Base-by-base conservation (phyloP, 2,113 vertebrate genomes). In the Pica pica region DNA sequence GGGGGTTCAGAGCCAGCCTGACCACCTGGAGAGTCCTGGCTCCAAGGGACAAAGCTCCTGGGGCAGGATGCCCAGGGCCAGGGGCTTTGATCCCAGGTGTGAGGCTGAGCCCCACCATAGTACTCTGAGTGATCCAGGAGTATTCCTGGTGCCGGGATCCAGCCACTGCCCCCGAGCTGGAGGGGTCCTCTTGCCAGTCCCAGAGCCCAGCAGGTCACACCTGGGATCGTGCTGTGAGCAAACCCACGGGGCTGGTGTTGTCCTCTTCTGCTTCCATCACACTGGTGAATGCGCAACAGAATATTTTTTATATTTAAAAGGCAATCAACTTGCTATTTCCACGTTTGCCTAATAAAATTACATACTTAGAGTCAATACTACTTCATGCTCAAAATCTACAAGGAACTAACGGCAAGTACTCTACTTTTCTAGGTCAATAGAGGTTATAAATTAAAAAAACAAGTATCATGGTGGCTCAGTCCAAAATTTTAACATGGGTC, bases 301-400 rank as follows among this genome's bases (percentile, higher is more conserved):
- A 53, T 63, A 13, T 28, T 35, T 53, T 55, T 71, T 69, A 59
- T 82, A 87, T 87, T 94, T 68, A 79, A 93, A 82, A 96, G 91
- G 93, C 95, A 96, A 60, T 80, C 87, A 88, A 77, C 74, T 91
- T 93, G 84, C 77, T 89, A 42, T 53, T 88, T 93, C 95, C 39
- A 68, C 4, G 16, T 93, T 89, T 93, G 94, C 95, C 87, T 96
- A 91, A 93, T 96, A 77, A 95, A 87, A 83, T 94, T 93, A 91
- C 53, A 94, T 90, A 96, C 96, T 91, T 81, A 96, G 96, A 87
- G 80, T 95, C 76, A 90, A 87, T 91, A 93, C 80, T 96, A 95
- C 18, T 87, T 96, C 94, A 96, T 84, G 78, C 91, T 96, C 57
- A 94, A 94, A 93, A 94, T 94, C 85, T 94, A 96, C 80, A 92